These are phyloP conservation scores for Tetraodon nigroviridis DNA, from an alignment of 2,113 vertebrate species.

Conservation along the genomic window DNA sequence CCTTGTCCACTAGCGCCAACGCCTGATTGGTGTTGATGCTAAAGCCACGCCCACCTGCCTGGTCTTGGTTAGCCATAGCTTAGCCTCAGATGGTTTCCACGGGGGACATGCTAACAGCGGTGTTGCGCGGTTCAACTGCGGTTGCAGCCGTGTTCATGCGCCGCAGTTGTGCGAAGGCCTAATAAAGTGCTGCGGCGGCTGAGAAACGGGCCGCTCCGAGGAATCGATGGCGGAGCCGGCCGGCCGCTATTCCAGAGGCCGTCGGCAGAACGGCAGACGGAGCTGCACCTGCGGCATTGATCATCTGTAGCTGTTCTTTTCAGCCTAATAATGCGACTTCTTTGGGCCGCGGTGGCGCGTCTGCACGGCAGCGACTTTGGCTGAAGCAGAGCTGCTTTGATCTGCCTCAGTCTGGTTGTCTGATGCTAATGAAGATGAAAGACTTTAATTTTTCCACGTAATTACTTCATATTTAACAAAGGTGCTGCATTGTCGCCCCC, in stretches of 20 bases:
- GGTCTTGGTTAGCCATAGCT: not conserved
- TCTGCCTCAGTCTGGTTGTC: conserved; percentile 68
- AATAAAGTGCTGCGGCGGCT: conserved; percentile 52
- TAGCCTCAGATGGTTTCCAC: too few species aligned
- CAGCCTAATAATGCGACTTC: conserved; percentile 67
- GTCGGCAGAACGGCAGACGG: conserved; percentile 58
- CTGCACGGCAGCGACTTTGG: conserved; percentile 67
- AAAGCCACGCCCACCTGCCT: too few species aligned
- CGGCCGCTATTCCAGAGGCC: conserved; percentile 57
- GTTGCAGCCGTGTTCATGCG: not conserved
- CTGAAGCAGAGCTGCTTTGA: conserved; percentile 72
- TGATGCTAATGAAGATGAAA: conserved; percentile 76
- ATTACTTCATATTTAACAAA: conserved; percentile 76
- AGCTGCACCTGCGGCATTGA: conserved; percentile 68
- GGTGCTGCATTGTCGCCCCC: conserved; percentile 65
- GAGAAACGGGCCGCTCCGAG: conserved; percentile 49
- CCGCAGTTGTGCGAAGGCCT: conserved; percentile 55
- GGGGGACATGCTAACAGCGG: too few species aligned
- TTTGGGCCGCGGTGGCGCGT: conserved; percentile 61
- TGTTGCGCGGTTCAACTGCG: too few species aligned
- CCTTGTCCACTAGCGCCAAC: too few species aligned
- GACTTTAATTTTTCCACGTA: conserved; percentile 72
- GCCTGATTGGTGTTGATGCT: too few species aligned
- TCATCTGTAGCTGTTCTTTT: conserved; percentile 63
- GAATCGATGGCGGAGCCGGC: conserved; percentile 62